phyloP scores from a whole-genome alignment of 2,797 vertebrate species.

The Hydrolagus colliei region DNA sequence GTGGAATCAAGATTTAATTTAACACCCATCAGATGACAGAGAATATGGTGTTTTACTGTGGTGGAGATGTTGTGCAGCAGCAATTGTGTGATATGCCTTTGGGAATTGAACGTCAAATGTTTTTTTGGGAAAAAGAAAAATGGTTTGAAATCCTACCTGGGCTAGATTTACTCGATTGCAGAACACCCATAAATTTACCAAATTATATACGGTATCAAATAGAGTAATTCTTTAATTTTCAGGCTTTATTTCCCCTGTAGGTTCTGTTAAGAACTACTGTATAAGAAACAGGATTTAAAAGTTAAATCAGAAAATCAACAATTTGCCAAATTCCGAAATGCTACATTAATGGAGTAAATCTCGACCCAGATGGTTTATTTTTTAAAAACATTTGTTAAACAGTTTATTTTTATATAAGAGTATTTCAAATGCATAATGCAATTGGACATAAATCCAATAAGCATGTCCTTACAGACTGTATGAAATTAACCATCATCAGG shows the following conservation, averaged over 20 bases:
- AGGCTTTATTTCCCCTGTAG: too few species aligned
- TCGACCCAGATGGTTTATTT: not conserved
- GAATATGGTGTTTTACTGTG: not conserved
- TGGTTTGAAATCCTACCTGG: too few species aligned
- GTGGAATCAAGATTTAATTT: conserved; percentile 24
- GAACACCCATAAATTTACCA: too few species aligned
- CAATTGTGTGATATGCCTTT: not conserved
- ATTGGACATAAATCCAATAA: not conserved
- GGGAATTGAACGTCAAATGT: not conserved
- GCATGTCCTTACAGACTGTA: not conserved
- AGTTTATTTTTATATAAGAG: not conserved
- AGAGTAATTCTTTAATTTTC: too few species aligned
- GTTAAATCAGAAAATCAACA: too few species aligned
- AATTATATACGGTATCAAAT: too few species aligned
- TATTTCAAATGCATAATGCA: not conserved
- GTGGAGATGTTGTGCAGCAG: not conserved
- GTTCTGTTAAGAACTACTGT: too few species aligned
- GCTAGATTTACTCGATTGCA: too few species aligned
- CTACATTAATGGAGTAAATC: not conserved
- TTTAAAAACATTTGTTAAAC: not conserved
- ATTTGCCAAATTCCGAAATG: too few species aligned
- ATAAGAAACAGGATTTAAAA: too few species aligned
- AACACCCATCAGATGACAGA: conserved; percentile 18
- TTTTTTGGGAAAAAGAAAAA: not conserved
- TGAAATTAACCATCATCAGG: not conserved